Evolutionary conservation across 2,797 vertebrate species (phyloP), one percentile per base, ranked within the genome.

Genomic region (Amazona finschi): DNA sequence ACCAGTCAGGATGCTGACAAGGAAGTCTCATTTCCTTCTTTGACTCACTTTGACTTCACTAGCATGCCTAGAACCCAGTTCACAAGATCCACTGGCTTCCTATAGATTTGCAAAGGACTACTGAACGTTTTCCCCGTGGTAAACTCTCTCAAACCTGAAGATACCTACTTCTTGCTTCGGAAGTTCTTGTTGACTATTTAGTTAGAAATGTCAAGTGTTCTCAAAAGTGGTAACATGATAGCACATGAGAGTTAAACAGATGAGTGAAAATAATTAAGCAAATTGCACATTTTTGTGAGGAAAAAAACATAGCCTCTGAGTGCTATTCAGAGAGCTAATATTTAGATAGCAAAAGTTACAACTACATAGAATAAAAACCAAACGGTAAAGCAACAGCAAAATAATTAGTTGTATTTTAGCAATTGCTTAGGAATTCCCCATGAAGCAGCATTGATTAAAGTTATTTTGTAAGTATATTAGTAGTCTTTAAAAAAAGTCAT

Each of bases 351-450:
- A 83, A 28, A 86, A 90, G 57, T 80, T 93, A 65, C 6, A 0
- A 74, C 92, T 72, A 47, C 33, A 20, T 17, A 69, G 67, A 91
- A 94, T 82, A 93, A 87, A 0, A 2, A 70, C 64, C 62, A 55
- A 91, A 82, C 1, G 1, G 38, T 73, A 52, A 94, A 86, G 60
- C 52, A 90, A 66, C 33, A 78, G 31, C 74, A 76, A 38, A 76
- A 70, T 84, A 91, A 93, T 92, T 95, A 88, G 70, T 46, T 72
- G 58, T 8, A 70, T 87, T 94, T 77, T 28, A 72, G 50, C 70
- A 94, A 93, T 91, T 91, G 78, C 73, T 86, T 88, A 78, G 49
- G 77, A 94, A 85, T 94, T 94, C 77, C 93, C 90, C 72, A 90
- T 82, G 67, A 90, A 66, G 11, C 86, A 88, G 10, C 77, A 94